These are phyloP conservation scores for Cactoblastis cactorum DNA, from an alignment of 2,888 invertebrate genomes.

Conservation along the genomic window DNA sequence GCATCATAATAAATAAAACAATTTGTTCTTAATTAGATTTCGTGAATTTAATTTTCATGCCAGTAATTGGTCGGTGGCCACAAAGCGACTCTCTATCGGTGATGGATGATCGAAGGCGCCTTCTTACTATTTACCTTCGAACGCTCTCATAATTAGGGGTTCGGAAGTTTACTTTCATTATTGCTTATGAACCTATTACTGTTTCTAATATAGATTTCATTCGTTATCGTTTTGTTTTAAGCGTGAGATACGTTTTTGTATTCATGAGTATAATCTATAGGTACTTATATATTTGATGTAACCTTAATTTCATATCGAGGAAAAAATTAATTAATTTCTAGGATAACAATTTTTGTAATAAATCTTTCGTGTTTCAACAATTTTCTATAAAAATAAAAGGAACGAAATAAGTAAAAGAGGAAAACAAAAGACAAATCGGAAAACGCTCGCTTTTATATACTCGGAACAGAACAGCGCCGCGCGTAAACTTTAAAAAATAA, in stretches of 20 bases:
- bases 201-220: constrained; percentile 71
- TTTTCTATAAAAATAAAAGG: constrained; percentile 40
- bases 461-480: constrained; percentile 48
- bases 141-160: constrained; percentile 68
- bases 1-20: constrained; percentile 80
- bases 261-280: neutral
- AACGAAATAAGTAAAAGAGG: constrained; percentile 45
- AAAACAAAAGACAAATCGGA: constrained; percentile 65
- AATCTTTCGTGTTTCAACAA: constrained; percentile 6
- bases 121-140: constrained; percentile 71
- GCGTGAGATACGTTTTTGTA: constrained; percentile 32
- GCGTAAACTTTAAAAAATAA: constrained; percentile 76
- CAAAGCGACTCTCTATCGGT: constrained; percentile 72
- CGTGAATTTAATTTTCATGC: constrained; percentile 80
- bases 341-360: neutral
- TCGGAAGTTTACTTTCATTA: constrained; percentile 75
- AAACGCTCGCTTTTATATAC: constrained; percentile 65
- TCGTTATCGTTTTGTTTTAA: constrained; percentile 35
- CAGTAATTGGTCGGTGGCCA: constrained; percentile 78
- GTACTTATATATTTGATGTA: neutral
- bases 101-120: constrained; percentile 77
- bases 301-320: neutral
- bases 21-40: constrained; percentile 80
- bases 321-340: neutral
- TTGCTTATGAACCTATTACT: constrained; percentile 69